Conservation (phyloP, 2,888 invertebrate genomes). For the Seladonia tumulorum region DNA sequence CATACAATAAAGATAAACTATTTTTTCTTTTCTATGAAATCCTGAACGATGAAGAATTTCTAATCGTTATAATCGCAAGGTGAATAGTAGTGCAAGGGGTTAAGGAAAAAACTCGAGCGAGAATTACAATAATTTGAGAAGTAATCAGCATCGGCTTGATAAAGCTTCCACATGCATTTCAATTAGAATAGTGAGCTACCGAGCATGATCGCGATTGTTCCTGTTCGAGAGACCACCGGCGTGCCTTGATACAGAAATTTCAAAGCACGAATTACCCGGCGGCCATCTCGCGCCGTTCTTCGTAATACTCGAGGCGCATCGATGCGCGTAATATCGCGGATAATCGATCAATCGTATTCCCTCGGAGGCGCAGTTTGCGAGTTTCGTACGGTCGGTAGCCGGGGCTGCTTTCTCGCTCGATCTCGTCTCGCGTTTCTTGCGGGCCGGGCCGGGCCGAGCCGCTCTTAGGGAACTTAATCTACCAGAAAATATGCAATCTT, state of each 20-base stretch:
- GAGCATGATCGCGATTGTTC: constrained; percentile 6
- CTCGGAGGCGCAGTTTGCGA: constrained; percentile 51
- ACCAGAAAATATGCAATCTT: constrained; percentile 84
- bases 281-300: background rate
- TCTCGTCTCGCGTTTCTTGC: constrained; percentile 45
- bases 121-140: no score
- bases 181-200: background rate
- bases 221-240: constrained; percentile 16
- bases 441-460: background rate
- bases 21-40: no score
- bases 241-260: constrained; percentile 36
- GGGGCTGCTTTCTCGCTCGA: constrained; percentile 31
- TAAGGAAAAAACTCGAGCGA: no score
- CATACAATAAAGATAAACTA: no score
- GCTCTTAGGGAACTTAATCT: constrained; percentile 78
- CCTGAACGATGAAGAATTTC: no score
- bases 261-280: constrained; percentile 24
- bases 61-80: no score
- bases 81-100: no score
- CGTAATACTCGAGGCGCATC: constrained; percentile 13
- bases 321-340: constrained; percentile 45
- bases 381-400: constrained; percentile 47
- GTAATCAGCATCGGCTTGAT: no score
- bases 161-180: background rate
- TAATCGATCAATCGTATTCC: constrained; percentile 59